phyloP scores from a whole-genome alignment of 2,888 invertebrate species.

The Aphidoletes aphidimyza region DNA sequence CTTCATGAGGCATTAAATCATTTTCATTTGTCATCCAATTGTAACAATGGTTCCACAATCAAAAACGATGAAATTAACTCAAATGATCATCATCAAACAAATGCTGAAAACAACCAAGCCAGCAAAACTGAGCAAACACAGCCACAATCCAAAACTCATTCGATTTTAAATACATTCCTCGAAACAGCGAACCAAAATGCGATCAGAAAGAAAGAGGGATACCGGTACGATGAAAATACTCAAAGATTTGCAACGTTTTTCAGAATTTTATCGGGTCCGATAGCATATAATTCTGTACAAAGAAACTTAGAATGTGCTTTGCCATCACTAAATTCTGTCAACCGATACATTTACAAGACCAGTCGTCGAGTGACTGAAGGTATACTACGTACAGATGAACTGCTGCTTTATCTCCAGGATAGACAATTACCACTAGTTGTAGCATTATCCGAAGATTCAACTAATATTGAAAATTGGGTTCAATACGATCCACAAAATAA shows the following conservation, averaged over 20 bases:
- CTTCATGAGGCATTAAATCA: too few species aligned
- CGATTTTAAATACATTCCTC: not conserved
- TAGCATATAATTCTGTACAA: not conserved
- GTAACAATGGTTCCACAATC: too few species aligned
- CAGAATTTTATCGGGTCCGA: not conserved
- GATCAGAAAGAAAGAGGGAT: not conserved
- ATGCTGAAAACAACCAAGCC: too few species aligned
- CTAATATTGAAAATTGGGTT: not conserved
- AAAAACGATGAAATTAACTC: too few species aligned
- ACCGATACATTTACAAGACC: not conserved
- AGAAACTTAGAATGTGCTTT: not conserved
- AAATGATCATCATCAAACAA: too few species aligned
- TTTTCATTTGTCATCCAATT: too few species aligned
- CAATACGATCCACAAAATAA: not conserved
- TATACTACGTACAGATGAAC: not conserved
- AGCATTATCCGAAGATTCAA: not conserved
- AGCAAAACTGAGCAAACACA: too few species aligned
- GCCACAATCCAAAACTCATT: not conserved
- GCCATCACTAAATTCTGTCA: not conserved
- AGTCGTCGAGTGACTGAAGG: not conserved
- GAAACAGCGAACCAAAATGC: not conserved
- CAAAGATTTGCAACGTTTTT: not conserved
- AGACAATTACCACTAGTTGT: not conserved
- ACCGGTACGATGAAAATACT: not conserved
- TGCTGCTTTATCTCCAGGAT: not conserved